Evolutionary conservation across 1,140 invertebrate species (phyloP).

Genomic region (Tribolium castaneum): DNA sequence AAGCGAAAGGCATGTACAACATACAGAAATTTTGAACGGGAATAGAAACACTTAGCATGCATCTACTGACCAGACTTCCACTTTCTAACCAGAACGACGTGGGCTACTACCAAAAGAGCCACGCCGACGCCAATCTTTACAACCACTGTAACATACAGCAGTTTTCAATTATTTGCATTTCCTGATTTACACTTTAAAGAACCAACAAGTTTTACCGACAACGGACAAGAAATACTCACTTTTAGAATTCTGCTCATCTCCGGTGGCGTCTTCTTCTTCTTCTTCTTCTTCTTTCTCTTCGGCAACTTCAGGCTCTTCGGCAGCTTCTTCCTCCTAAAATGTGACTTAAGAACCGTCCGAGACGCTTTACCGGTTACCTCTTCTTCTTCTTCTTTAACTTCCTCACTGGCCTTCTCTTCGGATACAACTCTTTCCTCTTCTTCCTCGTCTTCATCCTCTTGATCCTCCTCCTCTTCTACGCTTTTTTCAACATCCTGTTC

Average conservation of each 20-base stretch:
- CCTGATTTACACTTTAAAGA: constrained; percentile 25
- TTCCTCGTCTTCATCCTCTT: constrained; percentile 52
- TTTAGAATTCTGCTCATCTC: constrained; percentile 59
- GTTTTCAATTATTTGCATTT: constrained; percentile 48
- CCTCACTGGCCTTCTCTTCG: constrained; percentile 62
- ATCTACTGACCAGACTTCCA: constrained; percentile 60
- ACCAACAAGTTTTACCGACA: neutral
- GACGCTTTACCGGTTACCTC: constrained; percentile 49
- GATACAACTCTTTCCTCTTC: constrained; percentile 60
- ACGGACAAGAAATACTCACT: constrained; percentile 57
- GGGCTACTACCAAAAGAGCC: constrained; percentile 79
- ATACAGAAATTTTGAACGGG: constrained; percentile 42
- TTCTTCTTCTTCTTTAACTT: constrained; percentile 60
- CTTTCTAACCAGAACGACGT: constrained; percentile 74
- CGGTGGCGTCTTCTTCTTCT: constrained; percentile 58
- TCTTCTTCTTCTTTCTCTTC: constrained; percentile 60
- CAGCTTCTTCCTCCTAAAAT: constrained; percentile 4
- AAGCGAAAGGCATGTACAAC: constrained; percentile 49
- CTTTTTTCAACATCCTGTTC: constrained; percentile 54
- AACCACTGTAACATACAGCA: constrained; percentile 76
- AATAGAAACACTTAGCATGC: constrained; percentile 49
- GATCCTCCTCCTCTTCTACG: constrained; percentile 53
- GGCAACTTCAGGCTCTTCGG: constrained; percentile 51
- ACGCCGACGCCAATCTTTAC: constrained; percentile 82
- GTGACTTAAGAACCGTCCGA: constrained; percentile 43